Base-by-base conservation (phyloP, 2,113 vertebrate genomes). In the Bubo scandiacus region DNA sequence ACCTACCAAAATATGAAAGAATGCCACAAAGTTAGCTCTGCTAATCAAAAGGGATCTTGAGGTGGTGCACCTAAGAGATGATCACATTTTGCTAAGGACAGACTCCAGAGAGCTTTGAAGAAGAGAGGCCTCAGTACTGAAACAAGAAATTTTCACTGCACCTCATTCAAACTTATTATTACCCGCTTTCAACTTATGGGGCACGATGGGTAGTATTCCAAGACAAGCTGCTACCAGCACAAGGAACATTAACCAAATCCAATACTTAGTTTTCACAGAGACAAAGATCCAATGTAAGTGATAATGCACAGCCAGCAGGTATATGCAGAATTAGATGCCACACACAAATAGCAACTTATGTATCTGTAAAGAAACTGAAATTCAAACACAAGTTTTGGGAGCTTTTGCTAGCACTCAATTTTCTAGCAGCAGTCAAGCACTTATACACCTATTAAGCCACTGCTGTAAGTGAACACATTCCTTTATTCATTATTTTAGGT, bases 1-100 rank as follows among this genome's bases (percentile, higher is more conserved):
- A 81, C 94, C 98, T 98, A 88, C 19, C 80, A 92, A 95, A 94
- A 96, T n/a, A 95, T 3, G 61, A 80, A 71, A 71, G 36, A 68
- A 86, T 3, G 19, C n/a, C 81, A 92, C 26, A 32, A 57, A 80
- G 42, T 94, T 42, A 93, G 66, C 16, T 86, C 47, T 63, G 29
- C 40, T 71, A 67, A 71, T 38, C 20, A 78, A 65, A 65, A n/a
- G 18, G 7, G 13, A 38, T 55, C n/a, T 45, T 36, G 17, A 73
- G 75, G 43, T 29, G 22, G 22, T 45, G 6, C 17, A 81, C 9
- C 42, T 40, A 32, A 51, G 21, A 75, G 32, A 30, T 4, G 5
- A 81, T 29, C 38, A 43, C 30, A 49, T 81, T 91, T 88, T 88
- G 27, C 42, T 75, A 91, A 34, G n/a, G 38, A 77, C 71, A 18